Evolutionary conservation across 2,797 vertebrate genomes (phyloP), one percentile per base, ranked within the genome.

Genomic region (Enteromius unitaeniatus): DNA sequence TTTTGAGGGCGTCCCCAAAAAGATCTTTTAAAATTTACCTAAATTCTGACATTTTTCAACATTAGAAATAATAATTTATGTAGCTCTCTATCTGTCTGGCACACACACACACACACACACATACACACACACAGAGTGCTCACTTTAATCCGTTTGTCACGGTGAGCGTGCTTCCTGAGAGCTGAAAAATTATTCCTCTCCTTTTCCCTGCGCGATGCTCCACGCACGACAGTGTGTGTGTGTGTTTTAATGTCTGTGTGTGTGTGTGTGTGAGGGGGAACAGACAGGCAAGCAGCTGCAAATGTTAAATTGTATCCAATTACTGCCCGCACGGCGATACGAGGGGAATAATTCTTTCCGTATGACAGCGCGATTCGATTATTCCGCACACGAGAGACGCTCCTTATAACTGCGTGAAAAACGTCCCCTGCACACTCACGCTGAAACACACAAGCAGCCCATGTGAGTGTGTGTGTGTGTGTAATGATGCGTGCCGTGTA

Each of bases 321-420:
- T 90, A 90, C 89, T 79, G 89, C 82, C 86, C 70, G 86, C 85
- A 85, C 84, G 75, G 86, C 84, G 90, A 91, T 89, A 91, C 87
- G 83, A 88, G 85, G 87, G 90, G 87, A 91, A 91, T 91, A 91
- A 90, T 90, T 91, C 88, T 90, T 90, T 91, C 86, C 88, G 86
- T 88, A 88, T 90, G 90, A 91, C 90, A 90, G 89, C 80, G 86
- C 88, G 90, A 91, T 90, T 89, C 86, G 90, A 91, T 91, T 91
- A 90, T 89, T 88, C 87, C 85, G 79, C 86, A 78, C 87, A 86
- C 87, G 76, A 86, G 84, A 85, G 84, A 84, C 70, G 87, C 82
- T 81, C 84, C 86, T 85, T 82, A 70, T 84, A 84, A 78, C 82
- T 70, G 84, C 79, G 86, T 84, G 87, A 86, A 88, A 88, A 70